These are phyloP conservation scores for Hypolimnas misippus DNA, from an alignment of 2,888 invertebrate species.

Conservation along the genomic window DNA sequence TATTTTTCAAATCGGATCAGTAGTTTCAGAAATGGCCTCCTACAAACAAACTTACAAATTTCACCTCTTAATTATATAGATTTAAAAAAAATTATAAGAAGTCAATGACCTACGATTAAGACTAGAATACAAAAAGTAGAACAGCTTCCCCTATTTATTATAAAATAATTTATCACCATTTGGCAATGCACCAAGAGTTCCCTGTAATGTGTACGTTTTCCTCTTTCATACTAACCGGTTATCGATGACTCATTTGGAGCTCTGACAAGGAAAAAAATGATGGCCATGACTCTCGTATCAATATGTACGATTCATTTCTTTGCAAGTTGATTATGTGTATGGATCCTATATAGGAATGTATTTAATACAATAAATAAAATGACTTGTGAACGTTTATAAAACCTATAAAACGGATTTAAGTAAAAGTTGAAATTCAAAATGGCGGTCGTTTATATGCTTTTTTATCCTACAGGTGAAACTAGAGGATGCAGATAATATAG, in stretches of 20 bases:
- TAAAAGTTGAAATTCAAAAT: no score
- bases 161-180: not conserved
- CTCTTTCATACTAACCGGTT: conserved; percentile 26
- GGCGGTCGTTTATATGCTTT: no score
- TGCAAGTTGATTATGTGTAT: not conserved
- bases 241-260: conserved; percentile 29
- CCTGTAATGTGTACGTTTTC: conserved; percentile 20
- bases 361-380: no score
- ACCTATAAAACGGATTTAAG: no score
- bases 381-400: no score
- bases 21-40: no score
- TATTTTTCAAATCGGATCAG: no score
- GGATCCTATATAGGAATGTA: not conserved
- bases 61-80: no score
- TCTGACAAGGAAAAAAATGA: conserved; percentile 15
- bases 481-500: no score
- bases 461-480: no score
- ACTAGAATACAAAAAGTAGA: not conserved
- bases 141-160: not conserved
- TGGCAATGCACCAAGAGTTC: conserved; percentile 4
- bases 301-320: not conserved
- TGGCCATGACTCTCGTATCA: conserved; percentile 9
- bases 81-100: not conserved
- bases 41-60: no score
- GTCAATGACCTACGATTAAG: not conserved